Percentiles rank a stretch among this genome's conserved stretches.
phyloP scores from a whole-genome alignment of 2,113 vertebrate species.

The Neolamprologus falcicula region DNA sequence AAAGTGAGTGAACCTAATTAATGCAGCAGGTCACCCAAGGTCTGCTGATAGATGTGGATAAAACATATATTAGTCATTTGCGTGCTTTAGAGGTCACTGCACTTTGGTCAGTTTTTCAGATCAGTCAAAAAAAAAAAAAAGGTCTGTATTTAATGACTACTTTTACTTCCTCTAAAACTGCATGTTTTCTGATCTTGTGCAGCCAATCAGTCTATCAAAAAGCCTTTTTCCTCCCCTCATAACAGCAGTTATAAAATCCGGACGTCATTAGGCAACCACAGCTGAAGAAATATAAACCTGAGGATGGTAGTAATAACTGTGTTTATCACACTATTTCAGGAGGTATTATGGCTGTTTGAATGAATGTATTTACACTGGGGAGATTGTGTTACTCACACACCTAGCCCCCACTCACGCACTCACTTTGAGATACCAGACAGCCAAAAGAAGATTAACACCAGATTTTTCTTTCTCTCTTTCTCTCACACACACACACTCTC shows the following conservation, averaged over 20 bases:
- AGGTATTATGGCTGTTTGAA: conserved; percentile 41
- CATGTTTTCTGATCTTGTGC: not conserved
- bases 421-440: conserved; percentile 13
- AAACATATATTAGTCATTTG: not conserved
- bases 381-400: conserved; percentile 31
- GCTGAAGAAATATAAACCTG: conserved; percentile 35
- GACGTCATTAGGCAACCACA: conserved; percentile 23
- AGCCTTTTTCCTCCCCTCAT: not conserved
- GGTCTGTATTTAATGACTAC: not conserved
- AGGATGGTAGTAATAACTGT: conserved; percentile 11
- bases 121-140: not conserved
- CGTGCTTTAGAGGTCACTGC: not conserved
- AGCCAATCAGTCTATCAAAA: not conserved
- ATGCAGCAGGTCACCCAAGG: conserved; percentile 1
- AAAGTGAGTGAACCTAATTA: conserved; percentile 36
- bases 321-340: conserved; percentile 42
- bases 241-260: not conserved
- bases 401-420: not conserved
- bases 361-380: conserved; percentile 41
- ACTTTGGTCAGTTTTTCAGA: not conserved
- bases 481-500: not conserved
- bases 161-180: not conserved
- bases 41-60: conserved; percentile 1
- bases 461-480: not conserved
- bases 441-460: conserved; percentile 53